A percentile compares a stretch with the other conserved stretches of the same genome.
phyloP scores from a whole-genome alignment of 2,797 vertebrate genomes.

The Hydrolagus colliei region DNA sequence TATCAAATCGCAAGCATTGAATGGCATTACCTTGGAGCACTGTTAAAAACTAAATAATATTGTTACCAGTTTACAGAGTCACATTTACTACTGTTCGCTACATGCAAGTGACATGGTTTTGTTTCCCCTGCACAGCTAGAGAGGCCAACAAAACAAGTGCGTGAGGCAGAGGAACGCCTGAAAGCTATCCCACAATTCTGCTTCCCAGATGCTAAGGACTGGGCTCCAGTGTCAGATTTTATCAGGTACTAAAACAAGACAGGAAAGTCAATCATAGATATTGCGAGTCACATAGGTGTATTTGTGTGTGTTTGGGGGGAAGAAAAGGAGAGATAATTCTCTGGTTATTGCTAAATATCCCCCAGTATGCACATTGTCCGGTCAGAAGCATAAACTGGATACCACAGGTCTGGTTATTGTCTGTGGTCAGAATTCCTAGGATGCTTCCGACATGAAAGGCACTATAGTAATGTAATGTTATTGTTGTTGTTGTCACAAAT shows the following conservation, averaged over 20 bases:
- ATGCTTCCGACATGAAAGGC: too few relatives aligned
- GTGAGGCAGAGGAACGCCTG: slow-evolving; percentile 90
- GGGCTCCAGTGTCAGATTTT: slow-evolving; percentile 87
- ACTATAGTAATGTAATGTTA: too few relatives aligned
- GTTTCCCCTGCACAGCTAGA: slow-evolving; percentile 67
- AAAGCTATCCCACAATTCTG: slow-evolving; percentile 98
- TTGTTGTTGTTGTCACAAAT: not conserved
- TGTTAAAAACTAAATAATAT: too few relatives aligned
- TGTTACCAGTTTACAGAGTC: too few relatives aligned
- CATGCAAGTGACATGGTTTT: not conserved
- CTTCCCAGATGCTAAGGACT: slow-evolving; percentile 95
- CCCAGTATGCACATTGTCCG: not conserved
- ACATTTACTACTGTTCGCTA: not conserved
- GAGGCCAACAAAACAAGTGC: slow-evolving; percentile 90
- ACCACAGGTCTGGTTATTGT: too few relatives aligned
- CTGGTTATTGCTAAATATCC: too few relatives aligned
- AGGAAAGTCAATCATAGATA: not conserved
- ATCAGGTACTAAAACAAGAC: slow-evolving; percentile 65
- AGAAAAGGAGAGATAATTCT: too few relatives aligned
- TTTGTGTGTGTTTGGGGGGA: too few relatives aligned
- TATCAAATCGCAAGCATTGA: not conserved
- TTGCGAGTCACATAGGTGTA: too few relatives aligned
- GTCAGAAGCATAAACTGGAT: too few relatives aligned
- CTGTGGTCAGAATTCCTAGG: too few relatives aligned
- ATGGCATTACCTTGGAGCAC: too few relatives aligned